Base-by-base conservation (phyloP, 2,888 invertebrate species). In the Falcaria lacertinaria region DNA sequence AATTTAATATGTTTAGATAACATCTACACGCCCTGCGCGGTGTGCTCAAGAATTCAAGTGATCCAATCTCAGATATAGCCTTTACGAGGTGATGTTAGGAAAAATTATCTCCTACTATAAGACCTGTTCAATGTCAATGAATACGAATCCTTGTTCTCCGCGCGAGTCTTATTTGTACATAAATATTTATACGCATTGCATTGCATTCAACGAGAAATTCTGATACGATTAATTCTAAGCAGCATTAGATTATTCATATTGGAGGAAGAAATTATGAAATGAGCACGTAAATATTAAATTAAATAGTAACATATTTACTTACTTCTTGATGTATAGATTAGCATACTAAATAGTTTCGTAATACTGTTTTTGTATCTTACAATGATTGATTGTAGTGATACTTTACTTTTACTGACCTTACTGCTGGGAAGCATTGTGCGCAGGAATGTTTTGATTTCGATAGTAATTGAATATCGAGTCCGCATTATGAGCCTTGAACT, bases 1-100 rank as follows among this genome's bases (percentile, higher is more conserved):
- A 87, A 87, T 84, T 87, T 87, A 88, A 88, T 84, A 83, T 82
- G 83, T 84, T 80, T 73, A 80, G 88, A 88, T 87, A 86, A 58
- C 64, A 88, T 88, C 87, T 86, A 88, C 87, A 87, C 79, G 87
- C 58, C 58, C 67, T 64, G 75, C 69, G 74, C 79, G 79, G 77
- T 80, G 80, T 81, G 83, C 81, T 69, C 74, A 80, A 74, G 86
- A 81, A 86, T 86, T 83, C 87, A 86, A 83, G 86, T 80, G 87
- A 82, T 87, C 79, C 84, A 81, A 86, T 86, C 80, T 82, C 63
- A 82, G 86, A 86, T 86, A 85, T 74, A 70, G 69, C 60, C 58
- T 66, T 57, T 62, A 65, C 71, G 69, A 78, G 82, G 78, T 82
- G 82, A 83, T 82, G 81, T 75, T 80, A 73, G 69, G 78, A 83